Percentiles rank a stretch among this genome's conserved stretches.
Evolutionary conservation across 2,113 vertebrate genomes (phyloP).

Genomic region (Pangasianodon hypophthalmus): DNA sequence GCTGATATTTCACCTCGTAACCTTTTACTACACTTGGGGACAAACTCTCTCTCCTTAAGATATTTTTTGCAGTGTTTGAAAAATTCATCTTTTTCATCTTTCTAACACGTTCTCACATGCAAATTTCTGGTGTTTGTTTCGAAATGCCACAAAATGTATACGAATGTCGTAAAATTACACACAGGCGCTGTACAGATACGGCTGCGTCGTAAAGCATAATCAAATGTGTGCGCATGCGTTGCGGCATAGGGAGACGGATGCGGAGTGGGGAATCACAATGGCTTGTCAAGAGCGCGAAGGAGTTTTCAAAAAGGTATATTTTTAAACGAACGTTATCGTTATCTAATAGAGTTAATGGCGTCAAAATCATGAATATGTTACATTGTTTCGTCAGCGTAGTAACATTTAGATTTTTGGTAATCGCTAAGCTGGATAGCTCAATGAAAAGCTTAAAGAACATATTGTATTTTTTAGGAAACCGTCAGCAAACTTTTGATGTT

Average conservation of each 20-base stretch:
- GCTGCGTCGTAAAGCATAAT: too few relatives aligned
- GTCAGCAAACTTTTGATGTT: conserved; percentile 66
- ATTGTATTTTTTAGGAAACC: conserved; percentile 63
- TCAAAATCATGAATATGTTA: neutral
- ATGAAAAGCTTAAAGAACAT: neutral
- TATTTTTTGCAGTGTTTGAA: too few relatives aligned
- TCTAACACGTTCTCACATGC: too few relatives aligned
- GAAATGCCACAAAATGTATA: too few relatives aligned
- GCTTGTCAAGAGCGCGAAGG: conserved; percentile 60
- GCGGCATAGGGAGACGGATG: neutral
- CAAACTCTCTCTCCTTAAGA: too few relatives aligned
- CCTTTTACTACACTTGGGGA: too few relatives aligned
- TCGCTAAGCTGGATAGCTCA: neutral
- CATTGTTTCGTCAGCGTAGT: neutral
- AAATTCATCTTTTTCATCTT: too few relatives aligned
- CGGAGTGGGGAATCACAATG: conserved; percentile 52
- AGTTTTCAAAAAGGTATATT: conserved; percentile 69
- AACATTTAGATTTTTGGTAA: neutral
- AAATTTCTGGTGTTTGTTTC: too few relatives aligned
- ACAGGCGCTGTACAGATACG: too few relatives aligned
- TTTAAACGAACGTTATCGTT: neutral
- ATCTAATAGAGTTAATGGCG: neutral
- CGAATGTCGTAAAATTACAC: too few relatives aligned
- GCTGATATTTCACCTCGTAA: too few relatives aligned
- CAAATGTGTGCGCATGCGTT: too few relatives aligned